These are phyloP conservation scores for Parus major DNA, from an alignment of 2,113 vertebrate species.

Conservation along the genomic window DNA sequence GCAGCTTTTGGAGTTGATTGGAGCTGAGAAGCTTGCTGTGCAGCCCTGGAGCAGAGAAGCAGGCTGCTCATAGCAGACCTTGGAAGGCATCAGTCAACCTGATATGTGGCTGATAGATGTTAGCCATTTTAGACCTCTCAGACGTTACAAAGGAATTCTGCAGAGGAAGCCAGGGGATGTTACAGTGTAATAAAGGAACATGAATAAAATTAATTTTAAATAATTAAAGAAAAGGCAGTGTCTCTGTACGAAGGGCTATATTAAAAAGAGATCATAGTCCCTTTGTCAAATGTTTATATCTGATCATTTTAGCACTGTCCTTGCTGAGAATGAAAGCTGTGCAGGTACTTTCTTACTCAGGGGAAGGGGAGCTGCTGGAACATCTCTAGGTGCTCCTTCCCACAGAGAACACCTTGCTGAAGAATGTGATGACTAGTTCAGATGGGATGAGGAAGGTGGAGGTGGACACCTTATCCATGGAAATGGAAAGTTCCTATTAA, in stretches of 20 bases:
- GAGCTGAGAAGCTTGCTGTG: slow-evolving; percentile 48
- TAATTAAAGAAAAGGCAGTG: neutral
- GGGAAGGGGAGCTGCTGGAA: neutral
- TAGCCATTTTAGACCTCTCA: slow-evolving; percentile 13
- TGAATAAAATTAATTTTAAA: slow-evolving; percentile 30
- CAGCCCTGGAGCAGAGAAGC: neutral
- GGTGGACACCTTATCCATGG: neutral
- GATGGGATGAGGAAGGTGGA: neutral
- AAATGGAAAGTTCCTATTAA: neutral
- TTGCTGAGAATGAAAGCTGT: neutral
- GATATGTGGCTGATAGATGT: neutral
- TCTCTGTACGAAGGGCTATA: neutral
- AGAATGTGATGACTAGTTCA: neutral
- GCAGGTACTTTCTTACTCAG: neutral
- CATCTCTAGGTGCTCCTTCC: neutral
- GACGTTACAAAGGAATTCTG: neutral
- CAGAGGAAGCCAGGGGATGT: neutral
- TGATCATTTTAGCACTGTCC: neutral
- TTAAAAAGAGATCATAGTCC: neutral
- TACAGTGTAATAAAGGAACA: neutral
- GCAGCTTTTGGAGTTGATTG: slow-evolving; percentile 55
- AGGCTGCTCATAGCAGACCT: neutral
- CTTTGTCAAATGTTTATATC: neutral
- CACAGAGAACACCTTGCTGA: neutral
- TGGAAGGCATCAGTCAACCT: neutral